phyloP scores from a whole-genome alignment of 2,113 vertebrate species.

The Xenus cinereus region DNA sequence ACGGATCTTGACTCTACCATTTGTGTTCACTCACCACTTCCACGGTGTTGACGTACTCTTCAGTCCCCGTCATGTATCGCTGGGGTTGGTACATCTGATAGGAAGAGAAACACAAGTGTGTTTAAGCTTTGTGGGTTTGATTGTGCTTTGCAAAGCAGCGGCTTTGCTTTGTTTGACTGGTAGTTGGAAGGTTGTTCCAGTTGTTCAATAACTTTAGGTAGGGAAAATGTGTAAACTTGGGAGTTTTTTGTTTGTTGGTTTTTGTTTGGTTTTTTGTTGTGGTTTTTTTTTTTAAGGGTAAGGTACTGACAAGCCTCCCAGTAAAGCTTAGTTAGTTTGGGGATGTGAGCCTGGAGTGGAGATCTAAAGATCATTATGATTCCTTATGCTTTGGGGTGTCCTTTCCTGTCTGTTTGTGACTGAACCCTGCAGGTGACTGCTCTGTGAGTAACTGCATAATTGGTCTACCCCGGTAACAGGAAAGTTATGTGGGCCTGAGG shows the following conservation, averaged over 20 bases:
- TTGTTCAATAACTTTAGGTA: neutral
- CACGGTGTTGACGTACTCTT: neutral
- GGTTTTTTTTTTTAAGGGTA: neutral
- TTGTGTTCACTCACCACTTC: neutral
- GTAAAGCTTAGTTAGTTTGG: neutral
- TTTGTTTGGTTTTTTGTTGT: neutral
- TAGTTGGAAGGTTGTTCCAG: neutral
- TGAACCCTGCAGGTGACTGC: neutral
- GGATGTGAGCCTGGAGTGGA: neutral
- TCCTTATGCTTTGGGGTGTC: neutral
- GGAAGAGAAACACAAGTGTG: neutral
- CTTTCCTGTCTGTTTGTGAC: neutral
- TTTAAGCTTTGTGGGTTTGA: neutral
- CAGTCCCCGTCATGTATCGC: neutral
- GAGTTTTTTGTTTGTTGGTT: neutral
- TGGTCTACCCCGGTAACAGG: neutral
- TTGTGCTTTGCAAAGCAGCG: neutral
- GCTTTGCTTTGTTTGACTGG: neutral
- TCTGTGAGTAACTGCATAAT: neutral
- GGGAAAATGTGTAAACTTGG: neutral
- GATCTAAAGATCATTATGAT: neutral
- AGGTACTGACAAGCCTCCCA: neutral
- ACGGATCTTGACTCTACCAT: neutral
- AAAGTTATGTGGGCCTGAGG: neutral
- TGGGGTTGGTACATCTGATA: neutral